Base-by-base conservation (phyloP, 2,113 vertebrate species). In the Dunckerocampus dactyliophorus region DNA sequence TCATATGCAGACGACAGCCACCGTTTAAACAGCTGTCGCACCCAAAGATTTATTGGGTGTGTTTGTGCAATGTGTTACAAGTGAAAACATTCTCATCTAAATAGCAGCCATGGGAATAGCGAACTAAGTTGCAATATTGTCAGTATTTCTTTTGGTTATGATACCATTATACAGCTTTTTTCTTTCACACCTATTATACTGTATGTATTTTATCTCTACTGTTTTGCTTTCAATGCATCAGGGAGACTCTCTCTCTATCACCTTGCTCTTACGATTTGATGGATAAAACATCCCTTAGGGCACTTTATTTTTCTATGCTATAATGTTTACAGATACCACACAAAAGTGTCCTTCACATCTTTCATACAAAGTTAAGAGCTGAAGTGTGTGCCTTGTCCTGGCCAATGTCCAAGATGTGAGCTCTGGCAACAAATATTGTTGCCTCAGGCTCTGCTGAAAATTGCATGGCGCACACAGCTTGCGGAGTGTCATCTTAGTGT, bases 301-400 rank as follows among this genome's bases (percentile, higher is more conserved):
- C 73, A 43, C 16, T 69, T 61, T 66, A 74, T 85, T 89, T 89
- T 86, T 88, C 75, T 51, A 56, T 22, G 45, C 71, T 61, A 77
- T 47, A 62, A 49, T 84, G 85, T 93, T 92, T 87, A 86, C 84
- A 91, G 82, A 88, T 79, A 88, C 87, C 88, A 86, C 78, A 86
- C 80, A 87, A 81, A 82, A 55, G 55, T 67, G 46, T 0, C 55
- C 74, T 88, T 88, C 52, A 80, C 34, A 81, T 70, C 68, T 80
- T 68, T 71, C 66, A 37, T 56, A 20, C 34, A 67, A 59, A 24
- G 42, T 34, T 57, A 58, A 43, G 78, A 53, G 51, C 58, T 74
- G 42, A 52, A 54, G 61, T 74, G 69, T 77, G 80, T 48, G 68
- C 75, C 56, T 61, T 57, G 22, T 63, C 59, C 53, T 68, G 71